Base-by-base conservation (phyloP, 2,888 invertebrate genomes). In the Thera britannica region DNA sequence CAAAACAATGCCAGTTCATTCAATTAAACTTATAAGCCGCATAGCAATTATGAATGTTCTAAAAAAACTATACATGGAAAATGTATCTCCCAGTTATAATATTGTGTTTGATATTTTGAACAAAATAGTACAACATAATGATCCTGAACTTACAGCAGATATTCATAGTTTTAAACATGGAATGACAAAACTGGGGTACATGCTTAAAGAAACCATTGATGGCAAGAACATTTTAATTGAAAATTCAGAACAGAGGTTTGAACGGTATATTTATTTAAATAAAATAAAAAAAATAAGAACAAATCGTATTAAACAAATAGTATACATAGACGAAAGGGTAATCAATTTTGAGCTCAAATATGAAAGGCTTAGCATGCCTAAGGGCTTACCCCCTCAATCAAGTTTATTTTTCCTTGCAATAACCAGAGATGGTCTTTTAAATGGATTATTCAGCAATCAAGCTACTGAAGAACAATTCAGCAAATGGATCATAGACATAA, bases 401-500 rank as follows among this genome's bases (percentile, higher is more conserved):
- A 52, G 38, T 36, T 8, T 70, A 52, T 65, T 84, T 55, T 82
- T 83, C 62, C 82, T 83, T 76, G 78, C 83, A 12, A 67, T 85
- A 51, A 79, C 84, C 41, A 78, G 68, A 49, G 46, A 62, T 8
- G 82, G 83, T 49, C 77, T 81, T 4, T 66, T 76, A 48, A 75
- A 76, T 73, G 82, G 82, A 49, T 72, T 89, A 67, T 86, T 82
- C 67, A 76, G 76, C 59, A 81, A 77, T 63, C 68, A 79, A 60
- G 70, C 77, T 7, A 73, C 75, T 23, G 73, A 72, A 73, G 72
- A 78, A 36, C 74, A 79, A 57, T 86, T 84, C 49, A 76, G 68
- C n/a, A 88, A 84, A 67, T 90, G 88, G 90, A 57, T 89, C n/a
- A 71, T 72, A 65, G 80, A 84, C 64, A 75, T 85, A 38, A 71